Evolutionary conservation across 2,888 invertebrate genomes (phyloP).

Genomic region (Crepidodera aurea): DNA sequence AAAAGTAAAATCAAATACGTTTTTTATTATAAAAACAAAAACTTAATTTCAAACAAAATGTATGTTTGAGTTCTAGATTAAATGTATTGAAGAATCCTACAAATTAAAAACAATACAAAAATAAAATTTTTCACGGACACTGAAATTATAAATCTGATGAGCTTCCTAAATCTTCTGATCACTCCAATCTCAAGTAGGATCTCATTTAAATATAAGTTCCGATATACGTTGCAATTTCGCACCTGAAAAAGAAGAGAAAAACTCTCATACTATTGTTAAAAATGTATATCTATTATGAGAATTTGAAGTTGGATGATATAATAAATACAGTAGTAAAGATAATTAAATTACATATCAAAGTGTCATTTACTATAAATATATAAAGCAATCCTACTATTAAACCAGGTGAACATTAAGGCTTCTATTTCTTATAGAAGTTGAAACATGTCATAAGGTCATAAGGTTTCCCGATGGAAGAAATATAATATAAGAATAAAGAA

Average conservation of each 20-base stretch:
- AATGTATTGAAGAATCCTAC: neutral
- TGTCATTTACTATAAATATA: too few relatives aligned
- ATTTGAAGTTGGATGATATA: too few relatives aligned
- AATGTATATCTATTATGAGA: too few relatives aligned
- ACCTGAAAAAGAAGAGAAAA: neutral
- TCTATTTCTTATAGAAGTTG: too few relatives aligned
- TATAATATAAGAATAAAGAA: too few relatives aligned
- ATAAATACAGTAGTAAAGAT: too few relatives aligned
- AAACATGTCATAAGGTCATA: too few relatives aligned
- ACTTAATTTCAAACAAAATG: neutral
- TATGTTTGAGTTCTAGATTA: neutral
- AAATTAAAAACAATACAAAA: neutral
- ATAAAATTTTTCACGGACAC: neutral
- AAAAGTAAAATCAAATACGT: slow-evolving; percentile 5
- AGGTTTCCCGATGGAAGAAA: too few relatives aligned
- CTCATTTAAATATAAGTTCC: neutral
- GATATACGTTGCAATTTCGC: neutral
- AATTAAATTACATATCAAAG: too few relatives aligned
- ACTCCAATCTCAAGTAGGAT: neutral
- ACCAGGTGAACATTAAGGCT: too few relatives aligned
- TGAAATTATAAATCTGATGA: neutral
- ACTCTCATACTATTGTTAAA: too few relatives aligned
- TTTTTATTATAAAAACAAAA: slow-evolving; percentile 17
- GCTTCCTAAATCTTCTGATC: neutral
- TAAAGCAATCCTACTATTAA: too few relatives aligned